Evolutionary conservation across 2,888 invertebrate species (phyloP), one percentile per base, ranked within the genome.

Genomic region (Colostygia pectinataria): DNA sequence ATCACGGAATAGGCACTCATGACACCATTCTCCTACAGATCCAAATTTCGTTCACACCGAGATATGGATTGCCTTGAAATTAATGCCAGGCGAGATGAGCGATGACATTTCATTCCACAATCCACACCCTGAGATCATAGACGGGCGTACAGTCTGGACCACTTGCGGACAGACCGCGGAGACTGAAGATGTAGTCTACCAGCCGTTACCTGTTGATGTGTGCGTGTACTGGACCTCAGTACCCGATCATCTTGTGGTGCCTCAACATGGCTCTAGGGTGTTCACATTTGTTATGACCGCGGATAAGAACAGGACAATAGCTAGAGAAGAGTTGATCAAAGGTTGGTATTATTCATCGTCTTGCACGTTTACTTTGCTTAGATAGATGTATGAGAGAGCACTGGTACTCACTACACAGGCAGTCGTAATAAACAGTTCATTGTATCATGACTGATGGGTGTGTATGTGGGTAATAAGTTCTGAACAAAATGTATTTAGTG

Each of bases 231-330:
- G 90, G 89, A 90, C 91, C 0, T 83, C 89, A 0, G 89, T 88
- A 5, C 90, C 90, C 1, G 87, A 85, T 37, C 83, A 89, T 41
- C 50, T 90, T 9, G 87, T 90, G 5, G 85, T 90, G 7, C 90
- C 90, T 0, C 89, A 85, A 36, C 83, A 83, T 45, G 84, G 86
- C 0, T 77, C 80, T n/a, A 77, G 80, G 33, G 80, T 87, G 0
- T 87, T 91, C 60, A 91, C 91, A 0, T 90, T 92, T 55, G 80
- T 89, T 0, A 89, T 92, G 83, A 90, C 91, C 0, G 90, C 83
- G 1, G 93, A 92, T 64, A 84, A 83, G 23, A 80, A 88, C 32
- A 81, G 79, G 41, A 84, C 80, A 1, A 74, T 91, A 0, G 92
- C 92, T 0, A 80, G 74, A 45, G 54, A 74, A 10, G 90, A 90